phyloP scores from a whole-genome alignment of 2,113 vertebrate species.

The Lophotis ruficrista region DNA sequence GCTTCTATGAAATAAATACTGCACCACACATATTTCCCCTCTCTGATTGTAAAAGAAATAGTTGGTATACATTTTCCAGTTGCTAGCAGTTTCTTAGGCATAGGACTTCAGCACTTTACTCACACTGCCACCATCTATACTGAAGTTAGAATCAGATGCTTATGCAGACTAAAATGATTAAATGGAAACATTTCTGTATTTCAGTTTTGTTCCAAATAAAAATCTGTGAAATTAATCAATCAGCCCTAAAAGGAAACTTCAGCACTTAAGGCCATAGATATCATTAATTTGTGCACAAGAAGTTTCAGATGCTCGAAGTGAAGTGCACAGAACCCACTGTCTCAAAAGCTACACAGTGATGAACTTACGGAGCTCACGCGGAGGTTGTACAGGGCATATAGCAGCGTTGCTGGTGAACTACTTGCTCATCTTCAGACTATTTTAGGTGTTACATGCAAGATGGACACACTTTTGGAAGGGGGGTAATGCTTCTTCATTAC shows the following conservation, averaged over 20 bases:
- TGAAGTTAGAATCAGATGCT: not conserved
- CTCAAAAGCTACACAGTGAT: not conserved
- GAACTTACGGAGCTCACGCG: not conserved
- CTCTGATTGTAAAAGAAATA: not conserved
- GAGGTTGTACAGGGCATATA: not conserved
- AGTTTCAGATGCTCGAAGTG: not conserved
- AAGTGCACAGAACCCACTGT: not conserved
- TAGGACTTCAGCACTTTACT: not conserved
- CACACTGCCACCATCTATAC: not conserved
- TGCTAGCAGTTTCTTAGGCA: not conserved
- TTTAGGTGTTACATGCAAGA: not conserved
- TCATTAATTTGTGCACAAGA: not conserved
- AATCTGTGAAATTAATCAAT: not conserved
- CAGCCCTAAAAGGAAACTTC: not conserved
- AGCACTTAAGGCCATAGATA: not conserved
- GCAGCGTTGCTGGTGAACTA: not conserved
- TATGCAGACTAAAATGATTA: not conserved
- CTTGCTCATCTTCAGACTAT: not conserved
- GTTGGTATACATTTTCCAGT: not conserved
- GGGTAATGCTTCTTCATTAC: not conserved
- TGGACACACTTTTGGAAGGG: not conserved
- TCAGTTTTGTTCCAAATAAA: not conserved
- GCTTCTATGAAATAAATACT: not conserved
- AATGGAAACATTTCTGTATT: not conserved
- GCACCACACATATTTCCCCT: not conserved